Percentiles rank a stretch among this genome's conserved stretches.
Conservation (phyloP, 2,888 invertebrate species). For the Apamea anceps region DNA sequence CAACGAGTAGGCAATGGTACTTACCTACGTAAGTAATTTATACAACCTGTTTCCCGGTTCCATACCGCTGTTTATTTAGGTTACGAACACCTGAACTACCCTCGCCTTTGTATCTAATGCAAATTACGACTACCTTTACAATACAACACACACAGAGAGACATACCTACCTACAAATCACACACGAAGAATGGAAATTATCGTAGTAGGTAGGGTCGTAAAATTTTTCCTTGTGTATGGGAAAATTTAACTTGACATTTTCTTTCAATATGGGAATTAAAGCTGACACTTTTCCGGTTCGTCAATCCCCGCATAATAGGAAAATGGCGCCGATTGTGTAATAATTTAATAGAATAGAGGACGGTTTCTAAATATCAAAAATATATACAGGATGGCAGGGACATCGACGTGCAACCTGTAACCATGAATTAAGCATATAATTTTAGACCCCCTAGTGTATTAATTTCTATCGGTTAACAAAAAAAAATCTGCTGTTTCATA, state of each 20-base stretch:
- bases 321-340: conserved; percentile 1
- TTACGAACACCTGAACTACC: conserved; percentile 40
- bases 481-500: too few relatives aligned
- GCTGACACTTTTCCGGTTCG: conserved; percentile 18
- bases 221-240: not conserved
- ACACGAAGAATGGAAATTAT: not conserved
- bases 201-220: not conserved
- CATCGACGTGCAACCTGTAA: too few relatives aligned
- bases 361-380: not conserved
- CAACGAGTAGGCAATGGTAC: not conserved
- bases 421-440: too few relatives aligned
- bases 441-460: too few relatives aligned
- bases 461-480: too few relatives aligned
- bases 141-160: not conserved
- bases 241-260: conserved; percentile 3
- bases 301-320: not conserved
- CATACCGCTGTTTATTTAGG: conserved; percentile 58
- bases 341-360: not conserved
- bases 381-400: not conserved
- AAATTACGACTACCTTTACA: not conserved
- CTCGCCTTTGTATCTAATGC: conserved; percentile 47
- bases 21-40: conserved; percentile 31
- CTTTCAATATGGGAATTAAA: conserved; percentile 1
- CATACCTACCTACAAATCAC: not conserved
- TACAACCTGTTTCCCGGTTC: conserved; percentile 58